Base-by-base conservation (phyloP, 2,888 invertebrate species). In the Caenorhabditis sinica region DNA sequence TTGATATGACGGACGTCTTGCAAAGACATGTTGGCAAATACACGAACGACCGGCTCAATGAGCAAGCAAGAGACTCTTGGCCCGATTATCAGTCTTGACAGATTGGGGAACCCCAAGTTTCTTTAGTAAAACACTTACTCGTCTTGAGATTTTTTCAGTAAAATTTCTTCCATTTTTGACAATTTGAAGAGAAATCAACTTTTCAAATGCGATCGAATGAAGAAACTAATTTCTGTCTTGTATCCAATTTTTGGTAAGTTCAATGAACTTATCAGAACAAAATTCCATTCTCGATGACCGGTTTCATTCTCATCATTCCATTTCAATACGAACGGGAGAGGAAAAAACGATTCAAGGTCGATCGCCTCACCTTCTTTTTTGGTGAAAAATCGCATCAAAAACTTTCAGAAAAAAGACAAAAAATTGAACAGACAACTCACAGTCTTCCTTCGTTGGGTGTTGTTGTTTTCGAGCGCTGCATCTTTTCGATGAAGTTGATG, bases 21-120 rank as follows among this genome's bases (percentile, higher is more conserved):
- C 66, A 72, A 79, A 66, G 80, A 65, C 80, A 72, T 72, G 72
- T 80, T 72, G 72, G 80, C 80, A 80, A 80, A 79, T 79, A 79
- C 71, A 71, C 53, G 77, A 71, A 80, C 80, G 72, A 80, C 72
- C 58, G 72, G 72, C 80, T 80, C 80, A 60, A 56, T 72, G 80
- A 80, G 80, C 80, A 80, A 80, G 80, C 80, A 79, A 79, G 30
- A 79, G 65, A 60, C 69, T 20, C 51, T 69, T 56, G 36, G 28
- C 30, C 69, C 40, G 25, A 36, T 36, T 69, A 69, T 69, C 68
- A 69, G 69, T 69, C 51, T 63, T 69, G 69, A 77, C 69, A 63
- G 36, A 49, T 56, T 53, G 13, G n/a, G 23, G 30, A 65, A 60
- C 36, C 28, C 40, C 49, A 58, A 17, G 20, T 36, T n/a, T 23